Evolutionary conservation across 2,113 vertebrate species (phyloP).

Genomic region (Callocephalon fimbriatum): DNA sequence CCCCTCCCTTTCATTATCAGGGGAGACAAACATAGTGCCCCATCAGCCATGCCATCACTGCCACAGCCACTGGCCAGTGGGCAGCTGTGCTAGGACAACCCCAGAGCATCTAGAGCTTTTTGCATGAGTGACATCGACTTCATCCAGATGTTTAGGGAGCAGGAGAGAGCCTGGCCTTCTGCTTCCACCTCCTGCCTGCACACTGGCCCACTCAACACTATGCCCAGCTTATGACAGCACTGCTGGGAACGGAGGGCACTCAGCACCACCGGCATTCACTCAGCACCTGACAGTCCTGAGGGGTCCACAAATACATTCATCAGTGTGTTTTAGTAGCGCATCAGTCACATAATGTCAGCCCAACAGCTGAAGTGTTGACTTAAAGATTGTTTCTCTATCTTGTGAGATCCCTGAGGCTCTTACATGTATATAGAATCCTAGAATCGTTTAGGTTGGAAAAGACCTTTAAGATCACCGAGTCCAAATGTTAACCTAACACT

Average conservation of each 20-base stretch:
- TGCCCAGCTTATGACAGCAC: accelerated
- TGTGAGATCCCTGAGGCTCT: not conserved
- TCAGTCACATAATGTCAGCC: not conserved
- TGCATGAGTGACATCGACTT: not conserved
- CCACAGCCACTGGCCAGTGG: accelerated
- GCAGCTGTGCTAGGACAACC: not conserved
- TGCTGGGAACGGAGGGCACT: no score
- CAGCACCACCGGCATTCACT: not conserved
- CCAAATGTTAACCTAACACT: not conserved
- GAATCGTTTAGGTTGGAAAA: not conserved
- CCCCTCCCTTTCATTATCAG: not conserved
- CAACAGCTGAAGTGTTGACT: not conserved
- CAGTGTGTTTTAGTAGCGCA: not conserved
- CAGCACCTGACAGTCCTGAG: not conserved
- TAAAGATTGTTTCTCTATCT: not conserved
- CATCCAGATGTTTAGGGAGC: not conserved
- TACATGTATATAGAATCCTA: not conserved
- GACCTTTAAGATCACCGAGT: not conserved
- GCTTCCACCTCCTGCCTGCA: not conserved
- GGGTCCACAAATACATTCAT: not conserved
- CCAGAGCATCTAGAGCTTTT: not conserved
- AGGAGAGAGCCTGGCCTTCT: not conserved
- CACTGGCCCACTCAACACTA: not conserved
- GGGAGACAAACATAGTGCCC: not conserved
- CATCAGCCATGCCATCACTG: not conserved